phyloP scores from a whole-genome alignment of 2,113 vertebrate species.

The Lontra canadensis region DNA sequence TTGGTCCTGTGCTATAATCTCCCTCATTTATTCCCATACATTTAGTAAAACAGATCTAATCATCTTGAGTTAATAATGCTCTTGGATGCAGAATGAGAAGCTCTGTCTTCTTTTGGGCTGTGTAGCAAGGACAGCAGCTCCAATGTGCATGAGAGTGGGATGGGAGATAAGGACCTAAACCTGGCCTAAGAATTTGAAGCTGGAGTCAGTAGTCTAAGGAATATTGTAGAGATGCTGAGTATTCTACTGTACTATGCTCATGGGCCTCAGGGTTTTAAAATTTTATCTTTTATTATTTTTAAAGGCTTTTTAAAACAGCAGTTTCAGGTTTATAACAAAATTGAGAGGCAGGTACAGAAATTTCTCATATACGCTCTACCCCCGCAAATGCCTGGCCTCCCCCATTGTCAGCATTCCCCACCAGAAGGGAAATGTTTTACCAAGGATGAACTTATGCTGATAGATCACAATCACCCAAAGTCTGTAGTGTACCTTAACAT shows the following conservation, averaged over 20 bases:
- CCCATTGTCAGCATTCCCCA: not conserved
- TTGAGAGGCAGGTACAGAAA: not conserved
- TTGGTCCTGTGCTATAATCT: not conserved
- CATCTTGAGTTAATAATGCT: not conserved
- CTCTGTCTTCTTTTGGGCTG: not conserved
- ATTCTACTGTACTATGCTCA: not conserved
- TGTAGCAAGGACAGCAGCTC: not conserved
- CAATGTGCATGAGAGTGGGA: not conserved
- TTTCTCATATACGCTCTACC: not conserved
- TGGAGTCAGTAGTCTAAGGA: not conserved
- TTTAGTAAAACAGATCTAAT: not conserved
- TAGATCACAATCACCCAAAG: not conserved
- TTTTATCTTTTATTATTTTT: not conserved
- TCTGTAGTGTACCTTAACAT: not conserved
- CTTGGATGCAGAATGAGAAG: not conserved
- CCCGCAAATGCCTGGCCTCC: not conserved
- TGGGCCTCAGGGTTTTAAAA: not conserved
- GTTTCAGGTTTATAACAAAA: not conserved
- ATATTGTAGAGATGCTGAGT: not conserved
- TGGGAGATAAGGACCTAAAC: not conserved
- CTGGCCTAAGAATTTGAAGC: not conserved
- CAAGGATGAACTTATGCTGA: not conserved
- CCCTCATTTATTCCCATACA: not conserved
- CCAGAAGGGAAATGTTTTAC: not conserved
- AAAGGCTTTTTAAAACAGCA: not conserved